A percentile compares a stretch with the other conserved stretches of the same genome.
Conservation (phyloP, 2,797 vertebrate species). For the Brotula barbata region DNA sequence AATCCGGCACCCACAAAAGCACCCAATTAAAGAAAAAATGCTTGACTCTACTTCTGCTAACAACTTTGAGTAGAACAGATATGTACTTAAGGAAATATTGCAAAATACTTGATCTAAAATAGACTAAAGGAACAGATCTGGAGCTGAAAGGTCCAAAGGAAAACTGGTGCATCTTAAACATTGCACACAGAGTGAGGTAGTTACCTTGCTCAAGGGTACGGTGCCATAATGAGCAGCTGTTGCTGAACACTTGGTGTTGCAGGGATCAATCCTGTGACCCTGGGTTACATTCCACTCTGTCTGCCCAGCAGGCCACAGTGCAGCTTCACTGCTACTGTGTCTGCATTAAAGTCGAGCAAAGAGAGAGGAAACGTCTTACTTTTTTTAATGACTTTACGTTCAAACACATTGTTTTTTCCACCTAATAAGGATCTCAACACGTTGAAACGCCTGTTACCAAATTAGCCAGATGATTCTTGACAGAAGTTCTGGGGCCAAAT, state of each 20-base stretch:
- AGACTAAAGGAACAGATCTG: conserved; percentile 17
- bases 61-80: conserved; percentile 42
- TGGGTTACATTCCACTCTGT: conserved; percentile 42
- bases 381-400: not conserved
- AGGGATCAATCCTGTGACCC: conserved; percentile 46
- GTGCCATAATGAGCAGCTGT: conserved; percentile 46
- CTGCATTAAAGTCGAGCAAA: conserved; percentile 47
- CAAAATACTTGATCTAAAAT: conserved; percentile 9
- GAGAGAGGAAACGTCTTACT: conserved; percentile 19
- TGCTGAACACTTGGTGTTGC: conserved; percentile 19
- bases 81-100: conserved; percentile 6
- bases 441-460: conserved; percentile 1
- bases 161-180: no score
- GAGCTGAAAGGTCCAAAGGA: conserved; percentile 12
- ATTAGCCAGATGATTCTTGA: conserved; percentile 19
- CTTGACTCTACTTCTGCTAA: conserved; percentile 59
- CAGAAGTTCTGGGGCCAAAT: not conserved
- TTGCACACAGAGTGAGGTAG: conserved; percentile 18
- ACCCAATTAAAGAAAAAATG: conserved; percentile 69
- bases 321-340: conserved; percentile 29
- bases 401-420: conserved; percentile 9
- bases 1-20: conserved; percentile 70
- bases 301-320: conserved; percentile 41
- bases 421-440: conserved; percentile 5
- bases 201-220: conserved; percentile 51